Base-by-base conservation (phyloP, 2,797 vertebrate species). In the Hypotaenidia philippensis region DNA sequence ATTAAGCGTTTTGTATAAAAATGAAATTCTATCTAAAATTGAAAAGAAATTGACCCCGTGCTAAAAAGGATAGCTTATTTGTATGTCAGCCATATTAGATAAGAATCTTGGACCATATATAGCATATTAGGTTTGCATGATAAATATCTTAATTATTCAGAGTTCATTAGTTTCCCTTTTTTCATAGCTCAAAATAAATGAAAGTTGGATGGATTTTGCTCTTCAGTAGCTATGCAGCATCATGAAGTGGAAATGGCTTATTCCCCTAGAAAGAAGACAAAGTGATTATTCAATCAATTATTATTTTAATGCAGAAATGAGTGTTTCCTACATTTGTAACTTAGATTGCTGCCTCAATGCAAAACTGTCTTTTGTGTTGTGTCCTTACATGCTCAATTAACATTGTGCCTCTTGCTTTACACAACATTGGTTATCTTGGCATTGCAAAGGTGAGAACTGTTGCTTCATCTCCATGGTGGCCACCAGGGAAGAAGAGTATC, bases 251-350 rank as follows among this genome's bases (percentile, higher is more conserved):
- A 82, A 92, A 86, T 61, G 29, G 41, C 66, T 89, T 86, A 55
- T 72, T 88, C 40, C 65, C 81, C 88, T 65, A 88, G 65, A 93
- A 20, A 78, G 45, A 45, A 83, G 40, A 59, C 45, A 53, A 76
- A 69, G 29, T 76, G 59, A 85, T 96, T 82, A 76, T 83, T 91
- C 32, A 83, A 91, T 79, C 63, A 45, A 36, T 83, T 71, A 47
- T 68, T 88, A 90, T 80, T 94, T 95, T 91, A 86, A 83, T 84
- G 74, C n/a, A 86, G 70, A 86, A 90, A 84, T 72, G 5, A 86
- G 18, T 8, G 29, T 60, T 81, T 94, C 63, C n/a, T 64, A 32
- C 50, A 31, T 41, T 81, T 71, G n/a, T 71, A 64, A 65, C 75
- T 90, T 91, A 90, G 63, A 20, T 86, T 94, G 65, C 70, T 53